Percentiles rank a stretch among this genome's conserved stretches.
Conservation (phyloP, 1,140 invertebrate species). For the Leptonema lineaticorne region DNA sequence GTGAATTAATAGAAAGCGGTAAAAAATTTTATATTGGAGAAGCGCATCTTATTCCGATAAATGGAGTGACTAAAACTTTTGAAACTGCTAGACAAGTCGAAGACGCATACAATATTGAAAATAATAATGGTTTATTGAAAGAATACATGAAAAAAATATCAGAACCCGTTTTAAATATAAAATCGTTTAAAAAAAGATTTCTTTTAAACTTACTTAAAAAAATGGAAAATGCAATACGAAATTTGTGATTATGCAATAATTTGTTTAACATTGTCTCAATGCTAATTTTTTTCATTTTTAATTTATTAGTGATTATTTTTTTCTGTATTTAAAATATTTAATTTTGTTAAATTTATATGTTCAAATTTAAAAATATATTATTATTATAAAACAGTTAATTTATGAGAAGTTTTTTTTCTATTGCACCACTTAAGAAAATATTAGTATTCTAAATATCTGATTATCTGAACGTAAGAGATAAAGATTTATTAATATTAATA, state of each 20-base stretch:
- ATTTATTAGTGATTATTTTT: no score
- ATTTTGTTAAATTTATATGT: no score
- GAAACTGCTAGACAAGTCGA: slow-evolving; percentile 28
- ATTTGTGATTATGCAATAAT: slow-evolving; percentile 15
- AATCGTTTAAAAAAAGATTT: slow-evolving; percentile 34
- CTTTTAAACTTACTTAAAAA: slow-evolving; percentile 31
- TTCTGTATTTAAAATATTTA: no score
- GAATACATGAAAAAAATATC: slow-evolving; percentile 35
- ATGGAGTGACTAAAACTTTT: slow-evolving; percentile 27
- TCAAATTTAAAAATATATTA: no score
- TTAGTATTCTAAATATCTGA: no score
- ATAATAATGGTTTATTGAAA: slow-evolving; percentile 21
- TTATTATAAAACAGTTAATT: no score
- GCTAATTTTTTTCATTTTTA: no score
- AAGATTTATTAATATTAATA: no score
- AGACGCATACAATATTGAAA: slow-evolving; percentile 24
- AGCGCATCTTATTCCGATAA: slow-evolving; percentile 36
- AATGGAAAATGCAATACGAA: slow-evolving; percentile 18
- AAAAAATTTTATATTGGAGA: slow-evolving; percentile 31
- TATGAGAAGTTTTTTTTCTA: no score
- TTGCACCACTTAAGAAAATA: no score
- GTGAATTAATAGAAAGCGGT: slow-evolving; percentile 6
- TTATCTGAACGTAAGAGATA: no score
- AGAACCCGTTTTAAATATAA: slow-evolving; percentile 6
- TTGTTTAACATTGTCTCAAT: no score